These are phyloP conservation scores for Panagrolaimus sp. DNA, from an alignment of 1,140 invertebrate genomes.

Conservation along the genomic window DNA sequence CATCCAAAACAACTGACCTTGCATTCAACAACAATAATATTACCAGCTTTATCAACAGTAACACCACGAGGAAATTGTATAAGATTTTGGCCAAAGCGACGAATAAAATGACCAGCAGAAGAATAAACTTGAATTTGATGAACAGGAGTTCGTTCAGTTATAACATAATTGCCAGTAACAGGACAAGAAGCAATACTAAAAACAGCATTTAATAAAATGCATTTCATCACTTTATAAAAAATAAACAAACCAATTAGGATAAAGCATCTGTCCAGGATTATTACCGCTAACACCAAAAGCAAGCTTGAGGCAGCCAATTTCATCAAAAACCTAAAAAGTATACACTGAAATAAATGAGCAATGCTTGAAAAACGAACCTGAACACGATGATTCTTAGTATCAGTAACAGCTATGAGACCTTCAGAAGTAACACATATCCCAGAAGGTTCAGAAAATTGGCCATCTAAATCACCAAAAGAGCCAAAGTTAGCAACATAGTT, in stretches of 20 bases:
- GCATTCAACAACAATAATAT: conserved; percentile 14
- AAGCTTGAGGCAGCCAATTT: background rate
- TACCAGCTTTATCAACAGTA: background rate
- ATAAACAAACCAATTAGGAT: conserved; percentile 12
- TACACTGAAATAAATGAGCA: no score
- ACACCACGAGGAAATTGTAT: conserved; percentile 8
- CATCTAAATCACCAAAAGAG: background rate
- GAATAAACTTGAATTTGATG: conserved; percentile 13
- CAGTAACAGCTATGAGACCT: background rate
- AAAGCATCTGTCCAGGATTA: background rate
- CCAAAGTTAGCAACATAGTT: background rate
- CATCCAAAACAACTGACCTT: background rate
- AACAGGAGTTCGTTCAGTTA: conserved; percentile 7
- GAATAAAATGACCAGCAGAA: conserved; percentile 10
- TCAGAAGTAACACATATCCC: background rate
- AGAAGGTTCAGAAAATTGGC: conserved; percentile 1
- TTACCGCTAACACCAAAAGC: background rate
- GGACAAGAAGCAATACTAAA: conserved; percentile 5
- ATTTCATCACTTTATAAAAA: no score
- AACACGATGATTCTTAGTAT: conserved; percentile 15
- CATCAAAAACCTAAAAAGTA: background rate
- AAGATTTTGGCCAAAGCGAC: conserved; percentile 1
- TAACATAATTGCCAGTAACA: background rate
- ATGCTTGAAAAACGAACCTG: background rate
- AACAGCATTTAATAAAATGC: no score